phyloP scores from a whole-genome alignment of 1,140 invertebrate species.

The Hypsibius dujardini region DNA sequence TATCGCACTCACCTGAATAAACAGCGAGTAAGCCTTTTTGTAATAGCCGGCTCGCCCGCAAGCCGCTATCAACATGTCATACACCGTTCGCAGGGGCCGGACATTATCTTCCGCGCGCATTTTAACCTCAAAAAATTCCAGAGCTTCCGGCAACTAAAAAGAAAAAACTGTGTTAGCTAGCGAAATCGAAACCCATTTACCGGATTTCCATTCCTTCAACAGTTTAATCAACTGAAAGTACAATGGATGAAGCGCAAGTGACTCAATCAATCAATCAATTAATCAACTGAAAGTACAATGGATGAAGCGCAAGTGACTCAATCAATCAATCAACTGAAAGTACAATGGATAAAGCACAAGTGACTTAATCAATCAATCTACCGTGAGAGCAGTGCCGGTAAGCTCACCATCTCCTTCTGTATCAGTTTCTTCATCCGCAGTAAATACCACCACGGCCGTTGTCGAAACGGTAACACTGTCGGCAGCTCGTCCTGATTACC shows the following conservation, averaged over 20 bases:
- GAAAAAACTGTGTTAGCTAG: neutral
- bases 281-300: no score
- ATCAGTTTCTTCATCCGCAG: conserved; percentile 7
- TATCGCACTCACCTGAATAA: conserved; percentile 39
- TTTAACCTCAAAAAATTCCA: conserved; percentile 50
- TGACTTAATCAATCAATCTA: neutral
- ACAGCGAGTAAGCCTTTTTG: conserved; percentile 62
- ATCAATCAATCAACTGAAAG: no score
- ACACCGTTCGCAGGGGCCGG: conserved; percentile 56
- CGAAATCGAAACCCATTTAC: neutral
- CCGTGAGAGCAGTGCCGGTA: neutral
- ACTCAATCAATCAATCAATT: neutral
- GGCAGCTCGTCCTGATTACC: neutral
- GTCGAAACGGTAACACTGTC: neutral
- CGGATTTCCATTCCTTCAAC: neutral
- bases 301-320: no score
- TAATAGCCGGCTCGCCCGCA: conserved; percentile 61
- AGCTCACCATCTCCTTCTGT: neutral
- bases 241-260: neutral
- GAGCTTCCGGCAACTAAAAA: conserved; percentile 34
- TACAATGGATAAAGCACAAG: no score
- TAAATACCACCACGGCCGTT: neutral
- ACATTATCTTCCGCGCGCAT: conserved; percentile 56
- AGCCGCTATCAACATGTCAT: conserved; percentile 55
- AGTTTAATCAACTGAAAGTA: neutral